These are phyloP conservation scores for Nomada flava DNA, from an alignment of 2,888 invertebrate species.

Conservation along the genomic window DNA sequence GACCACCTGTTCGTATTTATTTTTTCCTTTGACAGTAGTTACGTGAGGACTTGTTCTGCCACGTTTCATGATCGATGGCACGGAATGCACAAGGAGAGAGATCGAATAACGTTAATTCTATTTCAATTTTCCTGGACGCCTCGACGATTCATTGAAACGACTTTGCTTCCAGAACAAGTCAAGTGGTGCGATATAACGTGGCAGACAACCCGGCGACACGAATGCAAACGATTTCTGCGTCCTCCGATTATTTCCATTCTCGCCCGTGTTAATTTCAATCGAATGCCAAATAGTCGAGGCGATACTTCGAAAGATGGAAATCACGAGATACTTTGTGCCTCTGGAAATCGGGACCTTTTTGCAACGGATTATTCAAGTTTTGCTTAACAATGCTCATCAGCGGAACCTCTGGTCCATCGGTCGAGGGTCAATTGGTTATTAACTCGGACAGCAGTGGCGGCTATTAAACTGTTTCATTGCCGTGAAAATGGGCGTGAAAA, in stretches of 20 bases:
- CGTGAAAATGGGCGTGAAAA: slow-evolving; percentile 53
- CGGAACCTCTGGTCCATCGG: slow-evolving; percentile 76
- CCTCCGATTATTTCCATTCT: neutral
- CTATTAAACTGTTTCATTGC: slow-evolving; percentile 73
- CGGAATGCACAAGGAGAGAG: no score
- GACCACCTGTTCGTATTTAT: slow-evolving; percentile 19
- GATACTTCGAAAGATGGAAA: neutral
- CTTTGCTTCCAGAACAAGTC: slow-evolving; percentile 60
- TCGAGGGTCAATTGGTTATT: slow-evolving; percentile 83
- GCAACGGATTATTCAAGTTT: slow-evolving; percentile 2
- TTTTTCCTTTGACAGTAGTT: slow-evolving; percentile 13
- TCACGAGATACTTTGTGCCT: neutral
- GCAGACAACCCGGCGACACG: slow-evolving; percentile 46
- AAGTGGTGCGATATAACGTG: slow-evolving; percentile 43
- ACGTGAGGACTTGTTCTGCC: slow-evolving; percentile 10
- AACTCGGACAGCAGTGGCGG: slow-evolving; percentile 75
- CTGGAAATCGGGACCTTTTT: slow-evolving; percentile 26
- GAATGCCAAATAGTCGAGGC: neutral
- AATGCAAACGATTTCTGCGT: neutral
- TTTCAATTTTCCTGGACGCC: slow-evolving; percentile 14
- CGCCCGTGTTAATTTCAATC: neutral
- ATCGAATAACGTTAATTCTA: neutral
- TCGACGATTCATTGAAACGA: slow-evolving; percentile 60
- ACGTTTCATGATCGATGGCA: neutral
- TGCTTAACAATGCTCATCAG: slow-evolving; percentile 48